These are phyloP conservation scores for Meles meles DNA, from an alignment of 2,113 vertebrate genomes.

Conservation along the genomic window DNA sequence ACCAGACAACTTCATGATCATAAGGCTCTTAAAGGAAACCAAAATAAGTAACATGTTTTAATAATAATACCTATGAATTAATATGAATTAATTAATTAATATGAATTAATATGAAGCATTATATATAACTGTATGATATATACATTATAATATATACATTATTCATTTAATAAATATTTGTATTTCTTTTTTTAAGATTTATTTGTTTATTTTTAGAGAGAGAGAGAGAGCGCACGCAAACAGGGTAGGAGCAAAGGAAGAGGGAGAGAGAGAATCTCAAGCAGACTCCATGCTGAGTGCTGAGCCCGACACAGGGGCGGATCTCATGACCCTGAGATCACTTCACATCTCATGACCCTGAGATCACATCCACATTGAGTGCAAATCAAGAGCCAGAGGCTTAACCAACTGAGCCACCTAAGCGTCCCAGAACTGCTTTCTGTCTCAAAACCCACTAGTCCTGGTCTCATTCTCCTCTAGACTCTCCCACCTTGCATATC, in stretches of 20 bases:
- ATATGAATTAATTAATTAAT: too few relatives aligned
- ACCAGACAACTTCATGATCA: background rate
- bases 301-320: background rate
- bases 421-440: background rate
- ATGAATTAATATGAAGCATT: background rate
- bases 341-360: background rate
- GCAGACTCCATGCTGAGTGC: background rate
- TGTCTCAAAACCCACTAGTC: background rate
- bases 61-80: background rate
- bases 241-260: background rate
- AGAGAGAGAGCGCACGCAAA: too few relatives aligned
- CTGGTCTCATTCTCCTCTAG: background rate
- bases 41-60: background rate
- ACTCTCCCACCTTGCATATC: background rate
- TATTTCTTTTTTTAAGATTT: background rate
- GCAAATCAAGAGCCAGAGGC: background rate
- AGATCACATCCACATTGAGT: background rate
- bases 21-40: background rate
- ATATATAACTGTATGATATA: background rate
- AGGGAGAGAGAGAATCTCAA: background rate
- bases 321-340: background rate
- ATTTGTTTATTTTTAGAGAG: background rate
- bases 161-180: background rate
- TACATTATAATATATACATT: background rate
- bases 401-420: background rate